Conservation (phyloP, 2,113 vertebrate species). For the Macroglossus sobrinus region DNA sequence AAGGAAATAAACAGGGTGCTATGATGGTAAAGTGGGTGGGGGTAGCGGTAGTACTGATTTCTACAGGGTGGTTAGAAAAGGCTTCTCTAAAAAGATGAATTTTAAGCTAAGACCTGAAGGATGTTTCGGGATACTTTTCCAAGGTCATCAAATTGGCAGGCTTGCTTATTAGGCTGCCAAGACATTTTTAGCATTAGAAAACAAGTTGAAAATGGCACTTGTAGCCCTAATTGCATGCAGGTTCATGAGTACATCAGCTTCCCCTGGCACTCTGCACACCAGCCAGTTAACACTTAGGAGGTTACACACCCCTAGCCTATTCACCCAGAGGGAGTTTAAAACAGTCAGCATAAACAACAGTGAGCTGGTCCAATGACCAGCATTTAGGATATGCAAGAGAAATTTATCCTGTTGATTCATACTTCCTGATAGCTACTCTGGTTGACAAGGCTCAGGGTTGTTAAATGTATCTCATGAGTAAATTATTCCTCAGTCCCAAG, state of each 20-base stretch:
- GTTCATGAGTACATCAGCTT: neutral
- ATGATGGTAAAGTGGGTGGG: neutral
- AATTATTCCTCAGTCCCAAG: constrained; percentile 24
- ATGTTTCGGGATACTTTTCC: neutral
- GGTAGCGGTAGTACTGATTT: neutral
- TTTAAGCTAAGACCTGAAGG: constrained; percentile 15
- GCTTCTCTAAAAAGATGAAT: neutral
- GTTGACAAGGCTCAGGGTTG: constrained; percentile 51
- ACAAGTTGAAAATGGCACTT: constrained; percentile 26
- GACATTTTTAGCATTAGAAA: constrained; percentile 43
- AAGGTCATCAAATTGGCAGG: constrained; percentile 51
- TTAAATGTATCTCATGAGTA: constrained; percentile 54
- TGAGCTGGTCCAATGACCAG: constrained; percentile 59
- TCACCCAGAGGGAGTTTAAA: constrained; percentile 52
- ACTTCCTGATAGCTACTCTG: constrained; percentile 70
- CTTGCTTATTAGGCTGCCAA: constrained; percentile 5
- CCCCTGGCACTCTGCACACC: neutral
- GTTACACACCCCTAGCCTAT: neutral
- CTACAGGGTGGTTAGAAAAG: neutral
- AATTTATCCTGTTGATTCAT: constrained; percentile 80
- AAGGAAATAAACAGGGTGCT: constrained; percentile 5
- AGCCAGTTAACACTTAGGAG: neutral
- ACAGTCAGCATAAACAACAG: constrained; percentile 67
- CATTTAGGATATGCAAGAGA: constrained; percentile 65
- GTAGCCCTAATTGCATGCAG: neutral